Evolutionary conservation across 2,113 vertebrate species (phyloP).

Genomic region (Tylochromis polylepis): DNA sequence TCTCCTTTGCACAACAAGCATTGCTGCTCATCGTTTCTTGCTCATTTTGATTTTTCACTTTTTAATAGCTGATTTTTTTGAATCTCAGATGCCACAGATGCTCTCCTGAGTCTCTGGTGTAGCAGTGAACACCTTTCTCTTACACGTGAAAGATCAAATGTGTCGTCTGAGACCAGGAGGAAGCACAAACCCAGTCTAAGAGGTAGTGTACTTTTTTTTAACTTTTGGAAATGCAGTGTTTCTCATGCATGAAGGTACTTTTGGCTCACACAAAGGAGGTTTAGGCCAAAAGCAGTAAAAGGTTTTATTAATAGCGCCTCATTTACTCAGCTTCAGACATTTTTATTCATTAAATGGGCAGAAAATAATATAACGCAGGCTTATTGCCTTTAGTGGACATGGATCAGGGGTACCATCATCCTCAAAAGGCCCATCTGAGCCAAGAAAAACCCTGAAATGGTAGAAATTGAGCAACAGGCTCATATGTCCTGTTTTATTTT

Average conservation of each 20-base stretch:
- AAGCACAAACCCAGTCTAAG: background rate
- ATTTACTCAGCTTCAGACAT: background rate
- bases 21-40: background rate
- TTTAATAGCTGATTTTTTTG: background rate
- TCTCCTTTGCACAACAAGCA: background rate
- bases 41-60: background rate
- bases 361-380: background rate
- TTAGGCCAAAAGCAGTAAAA: background rate
- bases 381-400: background rate
- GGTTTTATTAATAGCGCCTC: background rate
- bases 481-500: background rate
- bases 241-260: background rate
- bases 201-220: background rate
- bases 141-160: background rate
- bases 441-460: background rate
- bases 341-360: background rate
- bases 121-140: background rate
- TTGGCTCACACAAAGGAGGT: background rate
- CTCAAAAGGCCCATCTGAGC: rapidly evolving
- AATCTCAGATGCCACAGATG: rapidly evolving
- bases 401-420: rapidly evolving
- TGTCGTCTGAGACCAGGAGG: background rate
- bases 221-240: background rate
- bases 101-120: background rate
- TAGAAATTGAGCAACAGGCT: background rate